phyloP scores from a whole-genome alignment of 35 echinoderm and acorn worm species.

The Holothuria glaberrima region DNA sequence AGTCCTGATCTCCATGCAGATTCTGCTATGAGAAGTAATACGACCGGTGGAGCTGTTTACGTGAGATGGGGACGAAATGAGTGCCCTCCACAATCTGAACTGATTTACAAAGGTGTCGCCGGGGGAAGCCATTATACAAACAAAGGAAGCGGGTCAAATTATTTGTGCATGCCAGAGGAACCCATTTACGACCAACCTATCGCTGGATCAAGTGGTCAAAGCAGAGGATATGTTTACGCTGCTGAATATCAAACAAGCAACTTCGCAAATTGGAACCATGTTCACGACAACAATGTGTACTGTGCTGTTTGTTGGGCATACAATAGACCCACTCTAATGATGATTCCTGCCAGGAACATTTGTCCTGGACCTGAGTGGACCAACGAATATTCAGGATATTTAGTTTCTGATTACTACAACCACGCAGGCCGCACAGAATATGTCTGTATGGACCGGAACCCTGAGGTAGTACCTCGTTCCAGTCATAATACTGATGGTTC shows the following conservation, averaged over 20 bases:
- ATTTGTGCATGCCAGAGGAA: conserved; percentile 47
- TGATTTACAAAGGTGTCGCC: conserved; percentile 34
- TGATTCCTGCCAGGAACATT: conserved; percentile 50
- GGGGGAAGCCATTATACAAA: conserved; percentile 44
- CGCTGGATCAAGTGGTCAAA: not conserved
- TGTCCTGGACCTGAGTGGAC: conserved; percentile 58
- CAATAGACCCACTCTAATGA: not conserved
- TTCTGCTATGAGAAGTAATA: not conserved
- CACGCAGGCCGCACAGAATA: conserved; percentile 7
- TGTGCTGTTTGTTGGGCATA: conserved; percentile 41
- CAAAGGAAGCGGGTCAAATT: conserved; percentile 29
- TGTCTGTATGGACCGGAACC: conserved; percentile 52
- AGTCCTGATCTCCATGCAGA: not conserved
- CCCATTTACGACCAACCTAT: conserved; percentile 46
- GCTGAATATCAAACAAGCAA: conserved; percentile 53
- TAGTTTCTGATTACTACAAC: not conserved
- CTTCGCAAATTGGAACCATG: not conserved
- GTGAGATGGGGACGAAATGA: conserved; percentile 33
- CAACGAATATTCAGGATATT: conserved; percentile 42
- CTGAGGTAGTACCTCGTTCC: not conserved
- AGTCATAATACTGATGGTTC: not conserved
- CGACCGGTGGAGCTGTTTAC: conserved; percentile 29
- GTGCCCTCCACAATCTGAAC: conserved; percentile 19
- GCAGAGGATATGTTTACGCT: conserved; percentile 18
- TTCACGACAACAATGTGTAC: conserved; percentile 29